Evolutionary conservation across 2,113 vertebrate genomes (phyloP).

Genomic region (Girardinichthys multiradiatus): DNA sequence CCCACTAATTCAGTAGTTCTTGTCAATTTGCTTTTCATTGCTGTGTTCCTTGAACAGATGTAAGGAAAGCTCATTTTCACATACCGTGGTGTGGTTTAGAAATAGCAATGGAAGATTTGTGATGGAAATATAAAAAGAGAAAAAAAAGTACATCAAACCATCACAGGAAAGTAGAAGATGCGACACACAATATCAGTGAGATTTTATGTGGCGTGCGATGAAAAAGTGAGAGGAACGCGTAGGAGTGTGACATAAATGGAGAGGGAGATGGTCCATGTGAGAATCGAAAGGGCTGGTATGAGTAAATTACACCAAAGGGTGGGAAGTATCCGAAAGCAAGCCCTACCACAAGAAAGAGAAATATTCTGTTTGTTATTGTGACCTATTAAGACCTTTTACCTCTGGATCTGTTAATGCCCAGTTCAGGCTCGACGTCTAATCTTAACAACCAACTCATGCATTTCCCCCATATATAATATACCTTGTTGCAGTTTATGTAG

Average conservation of each 20-base stretch:
- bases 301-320: not conserved
- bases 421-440: not conserved
- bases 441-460: not conserved
- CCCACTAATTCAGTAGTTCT: not conserved
- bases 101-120: not conserved
- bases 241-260: slow-evolving; percentile 17
- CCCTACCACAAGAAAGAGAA: not conserved
- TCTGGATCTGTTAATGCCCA: not conserved
- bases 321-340: not conserved
- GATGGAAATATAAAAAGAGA: not conserved
- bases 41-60: not conserved
- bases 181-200: not conserved
- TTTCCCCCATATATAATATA: not conserved
- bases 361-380: not conserved
- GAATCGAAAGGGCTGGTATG: not conserved
- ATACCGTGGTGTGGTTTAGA: too few species aligned
- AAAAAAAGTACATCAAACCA: too few species aligned
- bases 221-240: not conserved
- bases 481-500: not conserved
- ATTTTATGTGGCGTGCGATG: not conserved
- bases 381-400: not conserved
- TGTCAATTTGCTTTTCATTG: not conserved
- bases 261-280: slow-evolving; percentile 11
- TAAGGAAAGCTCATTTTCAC: too few species aligned
- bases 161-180: not conserved